A percentile compares a stretch with the other conserved stretches of the same genome.
These are phyloP conservation scores for Stenolophus ochropezus DNA, from an alignment of 2,888 invertebrate genomes.

Conservation along the genomic window DNA sequence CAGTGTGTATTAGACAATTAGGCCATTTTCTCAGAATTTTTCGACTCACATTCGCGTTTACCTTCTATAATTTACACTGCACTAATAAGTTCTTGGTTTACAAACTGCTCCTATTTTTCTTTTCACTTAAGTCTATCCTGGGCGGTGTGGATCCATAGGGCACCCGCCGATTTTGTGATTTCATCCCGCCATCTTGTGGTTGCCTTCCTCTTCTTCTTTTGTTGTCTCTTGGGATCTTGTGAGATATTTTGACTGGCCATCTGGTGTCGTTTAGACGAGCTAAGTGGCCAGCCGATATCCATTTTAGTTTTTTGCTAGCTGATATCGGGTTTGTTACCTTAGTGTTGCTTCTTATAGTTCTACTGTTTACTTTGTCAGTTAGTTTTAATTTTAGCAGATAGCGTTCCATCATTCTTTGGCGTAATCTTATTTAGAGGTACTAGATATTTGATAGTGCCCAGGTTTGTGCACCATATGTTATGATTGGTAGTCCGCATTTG, in stretches of 20 bases:
- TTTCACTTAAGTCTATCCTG: neutral
- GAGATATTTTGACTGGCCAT: neutral
- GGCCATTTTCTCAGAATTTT: no score
- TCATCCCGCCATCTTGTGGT: slow-evolving; percentile 9
- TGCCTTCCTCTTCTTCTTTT: slow-evolving; percentile 19
- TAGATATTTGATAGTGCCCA: neutral
- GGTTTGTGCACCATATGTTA: slow-evolving; percentile 5
- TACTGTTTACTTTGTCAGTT: neutral
- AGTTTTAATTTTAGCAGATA: slow-evolving; percentile 10
- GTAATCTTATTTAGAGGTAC: neutral
- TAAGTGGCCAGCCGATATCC: no score
- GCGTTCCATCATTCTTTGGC: slow-evolving; percentile 16
- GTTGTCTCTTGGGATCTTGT: neutral
- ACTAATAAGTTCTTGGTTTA: no score
- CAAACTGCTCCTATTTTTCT: neutral
- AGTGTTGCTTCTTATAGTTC: neutral
- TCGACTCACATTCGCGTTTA: no score
- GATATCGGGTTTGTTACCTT: neutral
- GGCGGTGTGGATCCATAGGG: neutral
- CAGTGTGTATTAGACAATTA: no score
- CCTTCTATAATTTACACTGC: no score
- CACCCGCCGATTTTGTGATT: neutral
- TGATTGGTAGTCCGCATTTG: neutral
- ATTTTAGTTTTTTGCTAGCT: neutral
- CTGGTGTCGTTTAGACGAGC: neutral